Evolutionary conservation across 2,113 vertebrate genomes (phyloP).

Genomic region (Accipiter virgatus): DNA sequence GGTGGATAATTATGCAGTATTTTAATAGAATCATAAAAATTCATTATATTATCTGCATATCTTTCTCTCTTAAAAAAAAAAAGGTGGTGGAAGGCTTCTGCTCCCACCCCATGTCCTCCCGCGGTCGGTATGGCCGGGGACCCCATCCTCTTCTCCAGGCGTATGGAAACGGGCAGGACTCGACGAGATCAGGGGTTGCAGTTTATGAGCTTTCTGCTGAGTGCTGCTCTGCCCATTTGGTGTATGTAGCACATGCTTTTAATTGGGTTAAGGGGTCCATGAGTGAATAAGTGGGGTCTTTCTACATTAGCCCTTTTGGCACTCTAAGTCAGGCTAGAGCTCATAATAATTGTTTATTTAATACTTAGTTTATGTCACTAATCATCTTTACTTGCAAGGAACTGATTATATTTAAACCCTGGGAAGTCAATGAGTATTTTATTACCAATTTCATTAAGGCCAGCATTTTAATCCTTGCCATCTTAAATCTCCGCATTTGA

Average conservation of each 20-base stretch:
- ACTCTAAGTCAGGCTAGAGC: background rate
- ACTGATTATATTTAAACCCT: background rate
- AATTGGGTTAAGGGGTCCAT: background rate
- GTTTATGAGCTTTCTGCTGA: background rate
- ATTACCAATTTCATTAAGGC: background rate
- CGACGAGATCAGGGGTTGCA: background rate
- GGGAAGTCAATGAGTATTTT: conserved; percentile 24
- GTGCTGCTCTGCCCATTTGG: background rate
- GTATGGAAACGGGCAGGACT: fast-evolving
- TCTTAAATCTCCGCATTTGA: background rate
- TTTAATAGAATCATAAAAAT: background rate
- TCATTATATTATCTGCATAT: background rate
- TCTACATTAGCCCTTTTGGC: background rate
- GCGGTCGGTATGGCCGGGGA: fast-evolving
- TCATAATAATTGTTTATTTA: background rate
- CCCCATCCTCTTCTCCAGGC: background rate
- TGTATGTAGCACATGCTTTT: background rate
- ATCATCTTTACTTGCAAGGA: background rate
- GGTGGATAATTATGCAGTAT: background rate
- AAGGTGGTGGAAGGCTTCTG: background rate
- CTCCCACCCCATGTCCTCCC: background rate
- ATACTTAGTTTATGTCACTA: background rate
- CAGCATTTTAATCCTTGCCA: background rate
- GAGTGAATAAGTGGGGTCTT: background rate
- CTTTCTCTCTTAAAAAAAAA: background rate